Base-by-base conservation (phyloP, 2,797 vertebrate genomes). In the Cossypha niveicapilla region DNA sequence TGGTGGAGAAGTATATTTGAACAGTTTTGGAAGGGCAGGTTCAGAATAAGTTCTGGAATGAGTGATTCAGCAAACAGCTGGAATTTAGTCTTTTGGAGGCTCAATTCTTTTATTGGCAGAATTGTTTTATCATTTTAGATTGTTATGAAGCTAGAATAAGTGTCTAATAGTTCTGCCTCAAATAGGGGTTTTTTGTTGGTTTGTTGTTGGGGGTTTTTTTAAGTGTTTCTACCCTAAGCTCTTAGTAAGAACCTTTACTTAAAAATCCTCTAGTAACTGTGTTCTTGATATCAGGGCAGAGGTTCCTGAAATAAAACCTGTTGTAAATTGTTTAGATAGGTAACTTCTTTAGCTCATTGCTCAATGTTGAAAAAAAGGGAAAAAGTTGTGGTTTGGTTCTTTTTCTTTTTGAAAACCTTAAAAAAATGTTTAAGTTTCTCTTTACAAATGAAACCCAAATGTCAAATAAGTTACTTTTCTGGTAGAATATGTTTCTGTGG, bases 391-490 rank as follows among this genome's bases (percentile, higher is more conserved):
- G 17, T 66, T 90, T 88, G 28, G 2, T 74, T 81, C 13, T 88
- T 66, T 70, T 76, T 77, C 24, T 80, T 58, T 71, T 57, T 77
- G 44, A 90, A 63, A 86, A 61, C 13, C 13, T 58, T 57, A 82
- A 76, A 76, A 65, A 80, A 75, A 35, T 30, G 23, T 51, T 79
- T 45, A 73, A 16, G 15, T 72, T 96, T 28, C 51, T 73, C 24
- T 80, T 93, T 57, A 92, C 16, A 87, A 85, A 61, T 82, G 50
- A 88, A 88, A 61, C 4, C 13, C n/a, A 57, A 68, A 88, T 87
- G 45, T 80, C 22, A 77, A 71, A 44, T 51, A 82, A 67, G 50
- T 56, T 74, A 21, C 22, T 61, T 67, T 75, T 67, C 48, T 92
- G 17, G 8, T 83, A 77, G 76, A 77, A 45, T 63, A 51, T 34